Evolutionary conservation across 64 coral and sea anemone genomes (phyloP), one percentile per base, ranked within the genome.

Genomic region (Stichodactyla helianthus): DNA sequence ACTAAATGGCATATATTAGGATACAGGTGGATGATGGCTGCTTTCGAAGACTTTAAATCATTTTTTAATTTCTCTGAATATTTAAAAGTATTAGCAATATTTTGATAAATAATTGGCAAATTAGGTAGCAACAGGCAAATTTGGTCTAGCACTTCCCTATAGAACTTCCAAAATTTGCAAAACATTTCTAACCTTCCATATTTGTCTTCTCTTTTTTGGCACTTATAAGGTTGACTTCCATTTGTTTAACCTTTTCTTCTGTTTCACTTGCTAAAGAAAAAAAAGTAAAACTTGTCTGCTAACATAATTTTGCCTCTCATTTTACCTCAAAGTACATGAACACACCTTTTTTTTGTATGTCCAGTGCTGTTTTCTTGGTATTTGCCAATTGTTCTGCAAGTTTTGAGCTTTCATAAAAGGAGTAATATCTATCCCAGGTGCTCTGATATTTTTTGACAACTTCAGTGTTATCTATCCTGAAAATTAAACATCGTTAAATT

Each of bases 381-480:
- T 62, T 85, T 50, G 82, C 79, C 54, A 97, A 53, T 27, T 93
- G 80, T 61, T 53, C 65, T 54, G 94, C 85, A 87, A 79, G 70
- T 93, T 68, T 70, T 68, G 70, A 93, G n/a, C 85, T 93, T 86
- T 93, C 94, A 82, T 97, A 97, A 50, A 88, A 74, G 60, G 8
- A 18, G 9, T 89, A 85, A 85, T 97, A 93, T 23, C 83, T 92
- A 53, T 90, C 70, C 94, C 94, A 97, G 51, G 77, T 93, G 10
- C 64, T 86, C 57, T 88, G 16, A 53, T 97, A 97, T 84, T 93
- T 92, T 59, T 89, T 79, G 26, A 90, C 84, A 14, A 97, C 85
- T 25, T 53, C 83, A 55, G 44, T 44, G 81, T 95, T 85, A 55
- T 95, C 77, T 77, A 77, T 77, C 70, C 94, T 95, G 79, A 50